Evolutionary conservation across 23 tunicate species (phyloP).

Genomic region (Trididemnum clinides): DNA sequence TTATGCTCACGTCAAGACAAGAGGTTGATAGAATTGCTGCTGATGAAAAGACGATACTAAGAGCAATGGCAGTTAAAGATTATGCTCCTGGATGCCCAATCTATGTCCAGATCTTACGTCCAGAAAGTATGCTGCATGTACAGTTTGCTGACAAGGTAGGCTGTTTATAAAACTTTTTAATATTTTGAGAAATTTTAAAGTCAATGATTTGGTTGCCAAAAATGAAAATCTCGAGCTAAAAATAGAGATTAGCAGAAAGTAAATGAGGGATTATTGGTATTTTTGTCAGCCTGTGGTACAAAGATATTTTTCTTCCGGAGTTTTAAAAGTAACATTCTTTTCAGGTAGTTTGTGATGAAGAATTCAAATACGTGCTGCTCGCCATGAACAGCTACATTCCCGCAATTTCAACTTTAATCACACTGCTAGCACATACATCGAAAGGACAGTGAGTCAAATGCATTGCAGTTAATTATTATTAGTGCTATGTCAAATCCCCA

Average conservation of each 20-base stretch:
- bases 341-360: constrained; percentile 96
- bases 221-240: no score
- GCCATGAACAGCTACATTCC: constrained; percentile 99
- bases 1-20: constrained; percentile 93
- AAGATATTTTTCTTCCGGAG: no score
- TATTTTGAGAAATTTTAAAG: no score
- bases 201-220: no score
- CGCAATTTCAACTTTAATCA: constrained; percentile 89
- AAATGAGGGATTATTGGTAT: no score
- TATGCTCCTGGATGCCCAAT: constrained; percentile 88
- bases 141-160: constrained; percentile 93
- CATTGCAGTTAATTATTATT: no score
- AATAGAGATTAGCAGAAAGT: no score
- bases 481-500: no score
- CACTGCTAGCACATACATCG: constrained; percentile 96
- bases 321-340: no score
- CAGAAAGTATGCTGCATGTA: constrained; percentile 83
- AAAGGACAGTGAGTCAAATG: constrained; percentile 92
- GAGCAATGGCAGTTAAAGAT: constrained; percentile 99
- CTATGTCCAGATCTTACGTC: constrained; percentile 89
- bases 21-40: constrained; percentile 81
- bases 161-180: not conserved
- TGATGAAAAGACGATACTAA: constrained; percentile 93
- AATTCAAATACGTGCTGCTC: constrained; percentile 89
- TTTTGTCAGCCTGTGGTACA: no score